These are phyloP conservation scores for Forbesichthys papilliferus DNA, from an alignment of 2,113 vertebrate genomes.

Conservation along the genomic window DNA sequence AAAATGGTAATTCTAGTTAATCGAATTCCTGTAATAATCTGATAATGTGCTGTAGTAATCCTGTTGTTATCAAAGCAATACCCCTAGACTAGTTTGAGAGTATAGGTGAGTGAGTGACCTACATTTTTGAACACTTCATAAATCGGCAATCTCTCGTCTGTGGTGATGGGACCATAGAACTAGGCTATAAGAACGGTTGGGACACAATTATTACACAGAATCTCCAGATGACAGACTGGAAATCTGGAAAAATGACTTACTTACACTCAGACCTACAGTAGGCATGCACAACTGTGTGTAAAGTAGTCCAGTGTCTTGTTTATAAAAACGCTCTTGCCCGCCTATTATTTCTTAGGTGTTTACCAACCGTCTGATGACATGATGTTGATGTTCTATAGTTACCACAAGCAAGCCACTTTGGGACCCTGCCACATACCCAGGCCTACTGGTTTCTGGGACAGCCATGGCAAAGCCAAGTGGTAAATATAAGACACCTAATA, in stretches of 20 bases:
- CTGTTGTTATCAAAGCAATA: no score
- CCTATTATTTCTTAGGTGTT: conserved; percentile 75
- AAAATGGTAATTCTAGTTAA: conserved; percentile 80
- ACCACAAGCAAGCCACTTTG: conserved; percentile 90
- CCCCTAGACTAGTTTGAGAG: not conserved
- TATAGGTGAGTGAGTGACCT: conserved; percentile 37
- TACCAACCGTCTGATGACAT: conserved; percentile 94
- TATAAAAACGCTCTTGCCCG: not conserved
- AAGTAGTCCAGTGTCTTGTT: not conserved
- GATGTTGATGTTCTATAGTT: conserved; percentile 94
- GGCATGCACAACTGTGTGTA: not conserved
- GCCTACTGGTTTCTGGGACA: conserved; percentile 87
- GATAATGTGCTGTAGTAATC: no score
- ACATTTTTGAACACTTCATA: conserved; percentile 28
- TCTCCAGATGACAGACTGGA: no score
- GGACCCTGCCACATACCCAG: conserved; percentile 86
- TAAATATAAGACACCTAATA: conserved; percentile 45
- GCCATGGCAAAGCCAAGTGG: conserved; percentile 91
- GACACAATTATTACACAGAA: no score
- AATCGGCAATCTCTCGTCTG: conserved; percentile 1
- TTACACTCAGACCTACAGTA: no score
- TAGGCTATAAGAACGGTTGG: no score
- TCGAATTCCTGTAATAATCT: not conserved
- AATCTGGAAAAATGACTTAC: no score
- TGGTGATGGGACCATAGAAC: conserved; percentile 8